Evolutionary conservation across 2,888 invertebrate genomes (phyloP), one percentile per base, ranked within the genome.

Genomic region (Mesorhabditis spiculigera): DNA sequence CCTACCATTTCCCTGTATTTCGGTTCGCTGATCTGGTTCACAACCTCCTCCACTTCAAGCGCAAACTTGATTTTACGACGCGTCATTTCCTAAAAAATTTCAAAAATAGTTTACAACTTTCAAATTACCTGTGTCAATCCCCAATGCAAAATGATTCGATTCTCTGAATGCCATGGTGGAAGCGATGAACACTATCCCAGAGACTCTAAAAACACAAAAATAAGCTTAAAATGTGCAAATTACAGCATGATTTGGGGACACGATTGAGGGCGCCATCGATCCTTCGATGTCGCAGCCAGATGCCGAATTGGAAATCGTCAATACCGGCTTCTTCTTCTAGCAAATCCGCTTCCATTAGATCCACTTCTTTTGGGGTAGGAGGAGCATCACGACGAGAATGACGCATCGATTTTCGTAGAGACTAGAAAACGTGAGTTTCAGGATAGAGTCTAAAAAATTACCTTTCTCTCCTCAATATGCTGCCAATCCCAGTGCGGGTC

Each of bases 11-110:
- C 82, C 8, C 98, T 90, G 88, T 97, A 98, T 87, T 98, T 98
- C 0, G 98, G 97, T 87, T 97, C 95, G 0, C 96, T 95, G 82
- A 99, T 95, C 67, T 93, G 92, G 87, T 97, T 98, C 67, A 98
- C 89, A 4, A 95, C 95, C 3, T 94, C 93, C 88, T 98, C 98
- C 0, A 98, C 96, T 69, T 94, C 94, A 16, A 98, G 89, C 0
- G 98, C 97, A 88, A 98, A 98, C 88, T 98, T 98, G 81, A 97
- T 88, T 88, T 98, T 98, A 63, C 95, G 95, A 0, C 95, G 91
- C 1, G 97, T 98, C 97, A 98, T 98, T 90, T 90, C 76, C 45
- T 73, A 68, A 5, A n/a, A n/a, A n/a, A 6, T 6, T 63, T 63
- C 63, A 6, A 41, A 45, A 10, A 10, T 44, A 65, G n/a, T n/a